Evolutionary conservation across 2,797 vertebrate genomes (phyloP).

Genomic region (Falco naumanni): DNA sequence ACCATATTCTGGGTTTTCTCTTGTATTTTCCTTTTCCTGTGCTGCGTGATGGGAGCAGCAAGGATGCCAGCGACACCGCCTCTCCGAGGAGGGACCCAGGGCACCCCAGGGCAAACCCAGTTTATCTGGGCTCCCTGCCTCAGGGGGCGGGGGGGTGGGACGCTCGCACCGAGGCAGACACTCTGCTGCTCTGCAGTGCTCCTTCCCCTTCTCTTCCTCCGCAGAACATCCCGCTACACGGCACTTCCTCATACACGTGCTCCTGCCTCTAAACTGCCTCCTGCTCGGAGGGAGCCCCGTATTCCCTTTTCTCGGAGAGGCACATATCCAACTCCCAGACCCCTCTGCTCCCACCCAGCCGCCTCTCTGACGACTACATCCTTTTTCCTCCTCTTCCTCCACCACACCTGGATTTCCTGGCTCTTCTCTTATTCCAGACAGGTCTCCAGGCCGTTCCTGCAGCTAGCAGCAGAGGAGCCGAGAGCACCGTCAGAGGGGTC

Average conservation of each 20-base stretch:
- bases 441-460: background rate
- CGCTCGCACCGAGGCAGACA: background rate
- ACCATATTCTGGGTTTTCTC: background rate
- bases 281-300: background rate
- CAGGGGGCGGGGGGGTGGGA: background rate
- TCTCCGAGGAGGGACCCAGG: too few species aligned
- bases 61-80: background rate
- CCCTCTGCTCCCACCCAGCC: background rate
- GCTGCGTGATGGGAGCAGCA: background rate
- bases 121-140: background rate
- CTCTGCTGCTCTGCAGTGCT: background rate
- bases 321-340: background rate
- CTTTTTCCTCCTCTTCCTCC: background rate
- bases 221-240: background rate
- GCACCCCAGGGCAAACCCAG: background rate
- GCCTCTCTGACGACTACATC: background rate
- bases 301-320: background rate
- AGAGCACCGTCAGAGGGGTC: background rate
- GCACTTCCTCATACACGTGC: background rate
- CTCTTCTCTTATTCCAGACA: background rate
- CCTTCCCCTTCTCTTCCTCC: background rate
- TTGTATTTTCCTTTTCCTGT: background rate
- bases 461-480: background rate
- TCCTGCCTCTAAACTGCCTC: background rate
- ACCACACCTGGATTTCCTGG: background rate